Percentiles rank a stretch among this genome's conserved stretches.
These are phyloP conservation scores for Drosophila macrothrix DNA, from an alignment of 2,888 invertebrate species.

Conservation along the genomic window DNA sequence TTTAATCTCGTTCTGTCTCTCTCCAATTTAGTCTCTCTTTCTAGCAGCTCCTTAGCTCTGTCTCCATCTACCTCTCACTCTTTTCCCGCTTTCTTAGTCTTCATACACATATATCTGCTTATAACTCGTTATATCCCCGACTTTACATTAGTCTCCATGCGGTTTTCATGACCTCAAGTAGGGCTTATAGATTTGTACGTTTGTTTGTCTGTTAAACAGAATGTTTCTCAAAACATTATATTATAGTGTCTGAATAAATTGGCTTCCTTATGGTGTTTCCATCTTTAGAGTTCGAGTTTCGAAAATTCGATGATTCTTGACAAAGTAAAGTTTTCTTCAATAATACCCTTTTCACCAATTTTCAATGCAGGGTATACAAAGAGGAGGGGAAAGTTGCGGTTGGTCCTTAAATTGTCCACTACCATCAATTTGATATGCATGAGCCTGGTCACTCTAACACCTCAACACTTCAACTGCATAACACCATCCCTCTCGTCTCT, in stretches of 20 bases:
- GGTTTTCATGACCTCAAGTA: neutral
- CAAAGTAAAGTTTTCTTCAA: neutral
- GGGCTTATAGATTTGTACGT: neutral
- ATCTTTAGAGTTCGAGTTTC: neutral
- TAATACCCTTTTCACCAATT: neutral
- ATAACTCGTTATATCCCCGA: neutral
- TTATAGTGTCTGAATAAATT: neutral
- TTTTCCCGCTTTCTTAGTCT: neutral
- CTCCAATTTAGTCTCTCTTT: neutral
- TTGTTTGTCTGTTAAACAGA: neutral
- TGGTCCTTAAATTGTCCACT: slow-evolving; percentile 19
- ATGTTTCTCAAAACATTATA: neutral
- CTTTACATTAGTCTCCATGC: neutral
- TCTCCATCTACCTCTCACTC: neutral
- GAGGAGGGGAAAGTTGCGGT: neutral
- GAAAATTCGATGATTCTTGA: neutral
- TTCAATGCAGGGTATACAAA: neutral
- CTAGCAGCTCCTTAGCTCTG: neutral
- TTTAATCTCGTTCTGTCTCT: neutral
- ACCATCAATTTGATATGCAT: slow-evolving; percentile 44
- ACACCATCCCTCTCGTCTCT: neutral
- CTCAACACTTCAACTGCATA: slow-evolving; percentile 5
- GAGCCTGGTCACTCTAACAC: slow-evolving; percentile 29
- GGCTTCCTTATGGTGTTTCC: neutral
- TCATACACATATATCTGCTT: neutral